Evolutionary conservation across 1,140 invertebrate species (phyloP), one percentile per base, ranked within the genome.

Genomic region (Bombus superbus): DNA sequence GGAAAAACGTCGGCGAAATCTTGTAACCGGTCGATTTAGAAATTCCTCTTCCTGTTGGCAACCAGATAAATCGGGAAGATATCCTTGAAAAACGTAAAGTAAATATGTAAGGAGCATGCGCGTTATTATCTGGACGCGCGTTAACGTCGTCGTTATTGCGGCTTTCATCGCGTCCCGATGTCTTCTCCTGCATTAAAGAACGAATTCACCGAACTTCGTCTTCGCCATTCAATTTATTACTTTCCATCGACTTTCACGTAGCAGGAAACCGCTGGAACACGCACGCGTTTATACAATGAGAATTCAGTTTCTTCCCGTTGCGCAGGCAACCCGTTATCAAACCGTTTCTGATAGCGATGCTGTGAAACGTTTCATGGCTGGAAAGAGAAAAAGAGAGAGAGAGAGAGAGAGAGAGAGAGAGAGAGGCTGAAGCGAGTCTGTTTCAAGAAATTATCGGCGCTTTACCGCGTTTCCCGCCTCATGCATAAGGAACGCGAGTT

Each of bases 181-280:
- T 57, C 32, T 42, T 80, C 57, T 28, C 9, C 59, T 11, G 38
- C 71, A 68, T 76, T 76, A 69, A 83, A 22, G 62, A 83, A 83
- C 81, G 15, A 83, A 83, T 83, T 76, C 81, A 40, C 72, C 59
- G 42, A 83, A 77, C 35, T 77, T 69, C 35, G 35, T 69, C 80
- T 59, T n/a, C 74, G 81, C 47, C 74, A 77, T 77, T 77, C 74
- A 69, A 83, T 69, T 83, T 69, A 69, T 83, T 83, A 83, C 81
- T 83, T 83, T 83, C 81, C 81, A 77, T 69, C 64, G 38, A 83
- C 81, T 83, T 83, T 83, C 81, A 77, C 81, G 81, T 32, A 62
- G 59, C 28, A 47, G 44, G 71, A 80, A 69, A 80, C 32, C 32
- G 68, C n/a, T 18, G 25, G 40, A 62, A 82, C 25, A 57, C 81